Base-by-base conservation (phyloP, 2,888 invertebrate genomes). In the Fabriciana adippe region DNA sequence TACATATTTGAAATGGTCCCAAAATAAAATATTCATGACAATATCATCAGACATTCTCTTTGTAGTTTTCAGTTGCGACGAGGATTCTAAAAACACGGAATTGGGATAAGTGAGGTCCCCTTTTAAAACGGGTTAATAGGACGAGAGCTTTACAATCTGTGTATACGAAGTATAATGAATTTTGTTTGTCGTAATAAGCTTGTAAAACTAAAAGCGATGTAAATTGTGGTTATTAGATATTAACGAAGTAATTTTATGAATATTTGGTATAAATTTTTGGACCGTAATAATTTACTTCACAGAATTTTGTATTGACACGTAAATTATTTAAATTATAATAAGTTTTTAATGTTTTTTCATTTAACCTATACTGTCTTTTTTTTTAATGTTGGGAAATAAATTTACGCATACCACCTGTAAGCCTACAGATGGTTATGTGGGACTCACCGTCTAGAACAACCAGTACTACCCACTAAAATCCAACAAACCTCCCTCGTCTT, bases 11-110 rank as follows among this genome's bases (percentile, higher is more conserved):
- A 61, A 66, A 41, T 45, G 50, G 53, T 53, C 54, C 48, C 55
- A 31, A 48, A 41, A 66, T 72, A 66, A 69, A 73, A 72, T 71
- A 73, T 73, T 73, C 68, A 73, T 69, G 55, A 66, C 62, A 64
- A 72, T 64, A 66, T 62, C 51, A 72, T 73, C 67, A 62, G 47
- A 45, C 53, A 72, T 65, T 72, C 73, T 64, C 67, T 73, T 63
- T 72, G 72, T 72, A 68, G 67, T 54, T 45, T 13, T 26, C 56
- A 47, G 48, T 26, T 67, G 57, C 51, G 60, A 16, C 21, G 61
- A 66, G 54, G 66, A 15, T 53, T 16, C 51, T 62, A 54, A 69
- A 69, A 69, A 66, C 66, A 54, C 48, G 53, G 11, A 16, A 53
- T 55, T 53, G 59, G 62, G 53, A 61, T 45, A 56, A 62, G 66